Evolutionary conservation across 2,113 vertebrate genomes (phyloP).

Genomic region (Labeo rohita): DNA sequence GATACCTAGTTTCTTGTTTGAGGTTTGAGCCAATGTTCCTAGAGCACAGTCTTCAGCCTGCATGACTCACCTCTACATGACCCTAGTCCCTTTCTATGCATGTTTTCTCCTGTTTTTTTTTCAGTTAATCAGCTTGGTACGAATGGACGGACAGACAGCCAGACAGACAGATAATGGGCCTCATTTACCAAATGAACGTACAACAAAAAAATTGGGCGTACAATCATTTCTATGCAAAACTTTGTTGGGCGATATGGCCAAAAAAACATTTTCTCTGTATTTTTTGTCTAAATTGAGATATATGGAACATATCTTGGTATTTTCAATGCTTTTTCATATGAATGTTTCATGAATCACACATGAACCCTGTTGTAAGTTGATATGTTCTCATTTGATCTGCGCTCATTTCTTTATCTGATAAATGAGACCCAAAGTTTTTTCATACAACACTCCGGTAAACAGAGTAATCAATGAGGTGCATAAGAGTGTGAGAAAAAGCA

Average conservation of each 20-base stretch:
- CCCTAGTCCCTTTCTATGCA: background rate
- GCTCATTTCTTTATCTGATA: too few relatives aligned
- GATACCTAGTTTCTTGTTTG: background rate
- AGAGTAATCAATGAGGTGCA: background rate
- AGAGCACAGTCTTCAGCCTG: constrained; percentile 11
- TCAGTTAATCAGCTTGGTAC: background rate
- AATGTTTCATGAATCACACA: too few relatives aligned
- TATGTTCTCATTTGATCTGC: too few relatives aligned
- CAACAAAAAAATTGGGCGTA: too few relatives aligned
- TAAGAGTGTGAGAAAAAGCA: background rate
- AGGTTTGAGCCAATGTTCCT: background rate
- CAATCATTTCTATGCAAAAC: too few relatives aligned
- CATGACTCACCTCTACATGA: constrained; percentile 16
- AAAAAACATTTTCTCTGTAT: too few relatives aligned
- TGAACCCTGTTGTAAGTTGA: too few relatives aligned
- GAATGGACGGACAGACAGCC: background rate
- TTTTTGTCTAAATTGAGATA: too few relatives aligned
- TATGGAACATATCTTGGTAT: too few relatives aligned
- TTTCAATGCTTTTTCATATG: too few relatives aligned
- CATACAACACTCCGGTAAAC: background rate
- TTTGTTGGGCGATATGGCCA: too few relatives aligned
- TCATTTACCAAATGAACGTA: too few relatives aligned
- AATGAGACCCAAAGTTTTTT: background rate
- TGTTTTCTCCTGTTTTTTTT: background rate
- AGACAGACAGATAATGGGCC: background rate